Percentiles rank a stretch among this genome's conserved stretches.
phyloP scores from a whole-genome alignment of 23 tunicate genomes.

The Ciona savignyi region DNA sequence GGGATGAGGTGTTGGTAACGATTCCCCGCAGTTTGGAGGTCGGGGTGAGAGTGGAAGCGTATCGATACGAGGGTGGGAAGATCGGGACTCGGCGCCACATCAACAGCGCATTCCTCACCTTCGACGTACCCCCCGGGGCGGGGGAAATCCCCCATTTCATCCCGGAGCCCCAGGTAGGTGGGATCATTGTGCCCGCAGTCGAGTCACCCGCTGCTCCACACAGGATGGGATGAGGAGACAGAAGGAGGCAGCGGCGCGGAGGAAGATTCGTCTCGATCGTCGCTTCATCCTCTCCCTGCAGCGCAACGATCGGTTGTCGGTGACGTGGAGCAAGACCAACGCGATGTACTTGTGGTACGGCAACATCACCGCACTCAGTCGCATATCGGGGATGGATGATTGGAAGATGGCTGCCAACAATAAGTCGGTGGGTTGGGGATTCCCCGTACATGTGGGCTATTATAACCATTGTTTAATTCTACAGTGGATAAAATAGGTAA shows the following conservation, averaged over 20 bases:
- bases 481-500: too few species aligned
- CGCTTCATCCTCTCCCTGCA: slow-evolving; percentile 32
- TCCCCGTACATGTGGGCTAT: too few species aligned
- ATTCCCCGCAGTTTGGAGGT: slow-evolving; percentile 61
- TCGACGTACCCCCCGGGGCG: slow-evolving; percentile 5
- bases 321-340: slow-evolving; percentile 27
- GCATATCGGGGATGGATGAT: slow-evolving; percentile 19
- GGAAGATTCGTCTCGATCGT: slow-evolving; percentile 83
- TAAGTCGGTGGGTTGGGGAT: not conserved
- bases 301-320: slow-evolving; percentile 44
- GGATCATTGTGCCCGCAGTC: not conserved
- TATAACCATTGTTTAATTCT: too few species aligned
- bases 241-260: slow-evolving; percentile 63
- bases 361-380: slow-evolving; percentile 35
- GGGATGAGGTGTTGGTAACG: too few species aligned
- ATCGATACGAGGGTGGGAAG: slow-evolving; percentile 59
- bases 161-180: slow-evolving; percentile 35
- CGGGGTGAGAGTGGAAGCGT: slow-evolving; percentile 87
- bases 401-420: slow-evolving; percentile 53
- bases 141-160: slow-evolving; percentile 13
- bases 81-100: slow-evolving; percentile 65
- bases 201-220: not conserved
- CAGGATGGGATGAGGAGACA: slow-evolving; percentile 73
- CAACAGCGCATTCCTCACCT: slow-evolving; percentile 77
- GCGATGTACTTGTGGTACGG: slow-evolving; percentile 43